These are phyloP conservation scores for Tricholaema leucomelas DNA, from an alignment of 2,113 vertebrate species.

Conservation along the genomic window DNA sequence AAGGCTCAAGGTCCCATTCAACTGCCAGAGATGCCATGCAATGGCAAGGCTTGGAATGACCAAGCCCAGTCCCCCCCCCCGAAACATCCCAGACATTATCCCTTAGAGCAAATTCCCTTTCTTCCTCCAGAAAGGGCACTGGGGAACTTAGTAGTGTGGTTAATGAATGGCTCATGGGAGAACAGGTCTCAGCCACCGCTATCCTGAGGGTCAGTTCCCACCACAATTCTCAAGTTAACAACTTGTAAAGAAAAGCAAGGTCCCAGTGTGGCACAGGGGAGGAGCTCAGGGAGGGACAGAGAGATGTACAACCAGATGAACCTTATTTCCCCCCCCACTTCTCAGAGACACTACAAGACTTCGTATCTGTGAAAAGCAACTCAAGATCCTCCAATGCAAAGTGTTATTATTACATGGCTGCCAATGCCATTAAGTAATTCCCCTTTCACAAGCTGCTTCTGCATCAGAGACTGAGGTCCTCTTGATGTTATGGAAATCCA, in stretches of 20 bases:
- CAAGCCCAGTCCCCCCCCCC: neutral
- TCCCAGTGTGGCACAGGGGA: neutral
- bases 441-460: neutral
- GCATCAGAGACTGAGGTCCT: neutral
- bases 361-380: neutral
- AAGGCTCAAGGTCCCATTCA: neutral
- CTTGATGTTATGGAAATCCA: neutral
- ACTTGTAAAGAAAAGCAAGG: neutral
- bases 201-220: neutral
- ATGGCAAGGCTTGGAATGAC: fast-evolving
- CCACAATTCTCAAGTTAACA: fast-evolving
- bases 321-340: neutral
- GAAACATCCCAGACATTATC: neutral
- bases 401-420: neutral
- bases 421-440: neutral
- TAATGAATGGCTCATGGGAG: fast-evolving
- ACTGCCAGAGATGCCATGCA: fast-evolving
- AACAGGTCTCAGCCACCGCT: neutral
- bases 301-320: neutral
- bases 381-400: fast-evolving
- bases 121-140: neutral
- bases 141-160: fast-evolving
- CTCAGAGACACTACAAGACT: neutral
- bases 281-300: neutral
- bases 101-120: neutral